Evolutionary conservation across 2,797 vertebrate species (phyloP).

Genomic region (Notamacropus eugenii): DNA sequence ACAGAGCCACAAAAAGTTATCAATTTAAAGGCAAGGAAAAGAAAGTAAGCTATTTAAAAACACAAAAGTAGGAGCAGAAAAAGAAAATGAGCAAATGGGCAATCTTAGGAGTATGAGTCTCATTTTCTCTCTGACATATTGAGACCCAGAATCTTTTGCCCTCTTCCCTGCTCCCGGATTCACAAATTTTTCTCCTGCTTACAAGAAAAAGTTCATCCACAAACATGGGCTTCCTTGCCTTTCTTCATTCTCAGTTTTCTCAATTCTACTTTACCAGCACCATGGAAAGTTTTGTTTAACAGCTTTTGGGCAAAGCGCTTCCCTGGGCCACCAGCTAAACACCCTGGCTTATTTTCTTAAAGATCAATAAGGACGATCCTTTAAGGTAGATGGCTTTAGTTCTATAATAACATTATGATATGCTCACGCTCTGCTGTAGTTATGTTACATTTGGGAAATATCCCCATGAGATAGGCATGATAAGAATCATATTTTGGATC

Average conservation of each 20-base stretch:
- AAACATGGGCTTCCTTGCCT: not conserved
- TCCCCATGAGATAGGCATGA: accelerated
- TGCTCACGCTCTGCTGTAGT: not conserved
- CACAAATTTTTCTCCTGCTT: not conserved
- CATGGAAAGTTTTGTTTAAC: not conserved
- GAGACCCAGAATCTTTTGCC: not conserved
- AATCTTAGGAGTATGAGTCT: not conserved
- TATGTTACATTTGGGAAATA: not conserved
- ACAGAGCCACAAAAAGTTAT: slow-evolving; percentile 15
- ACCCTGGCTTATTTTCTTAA: not conserved
- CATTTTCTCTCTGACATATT: not conserved
- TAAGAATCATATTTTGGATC: not conserved
- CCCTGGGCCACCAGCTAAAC: not conserved
- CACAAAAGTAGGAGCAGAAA: not conserved
- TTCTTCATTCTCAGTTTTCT: slow-evolving; percentile 10
- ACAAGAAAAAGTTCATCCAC: slow-evolving; percentile 6
- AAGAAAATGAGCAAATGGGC: not conserved
- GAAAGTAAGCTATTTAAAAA: not conserved
- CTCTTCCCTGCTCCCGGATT: not conserved
- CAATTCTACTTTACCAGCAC: not conserved
- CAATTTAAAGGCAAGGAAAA: not conserved
- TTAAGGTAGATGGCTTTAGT: not conserved
- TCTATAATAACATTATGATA: not conserved
- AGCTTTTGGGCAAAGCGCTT: not conserved
- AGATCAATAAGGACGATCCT: not conserved